Base-by-base conservation (phyloP, 2,113 vertebrate species). In the Lagopus muta region DNA sequence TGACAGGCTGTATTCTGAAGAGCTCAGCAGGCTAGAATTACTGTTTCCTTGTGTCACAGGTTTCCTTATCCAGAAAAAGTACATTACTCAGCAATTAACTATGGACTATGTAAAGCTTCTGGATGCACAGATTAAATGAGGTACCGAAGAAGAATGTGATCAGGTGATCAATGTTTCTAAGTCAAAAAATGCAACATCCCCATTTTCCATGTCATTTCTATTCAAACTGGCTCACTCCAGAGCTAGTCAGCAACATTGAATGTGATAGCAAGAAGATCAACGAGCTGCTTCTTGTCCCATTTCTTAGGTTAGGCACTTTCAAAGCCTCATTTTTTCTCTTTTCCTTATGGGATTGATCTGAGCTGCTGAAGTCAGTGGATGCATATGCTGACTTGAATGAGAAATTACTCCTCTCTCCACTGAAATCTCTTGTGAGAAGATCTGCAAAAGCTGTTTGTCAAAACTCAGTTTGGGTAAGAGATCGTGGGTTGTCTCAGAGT, bases 381-480 rank as follows among this genome's bases (percentile, higher is more conserved):
- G 50, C 0, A 0, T 55, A 92, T 0, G 1, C 34, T 74, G 69
- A 77, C 64, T 90, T 32, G 6, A 77, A 90, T 8, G 78, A 92
- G 54, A 95, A 95, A 96, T 92, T 87, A 73, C 55, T 87, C 81
- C 48, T 82, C 93, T 69, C 66, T 87, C 32, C 81, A 76, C 36
- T 62, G 67, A 85, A 94, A 94, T 71, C 13, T 55, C 67, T 85
- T 74, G 36, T 74, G 64, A 91, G 84, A 86, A 86, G 76, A 73
- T 93, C 13, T 87, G 86, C 54, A 84, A 62, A 83, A 93, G 22
- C n/a, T 69, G 52, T 61, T 72, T 74, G 36, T 18, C 43, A 71
- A 89, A 93, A 87, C 25, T 3, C 77, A 43, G 22, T 36, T 57
- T 57, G 42, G 81, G 36, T 58, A 92, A 50, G 82, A 92, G 87